phyloP scores from a whole-genome alignment of 2,113 vertebrate genomes.

The Leucoraja erinaceus region DNA sequence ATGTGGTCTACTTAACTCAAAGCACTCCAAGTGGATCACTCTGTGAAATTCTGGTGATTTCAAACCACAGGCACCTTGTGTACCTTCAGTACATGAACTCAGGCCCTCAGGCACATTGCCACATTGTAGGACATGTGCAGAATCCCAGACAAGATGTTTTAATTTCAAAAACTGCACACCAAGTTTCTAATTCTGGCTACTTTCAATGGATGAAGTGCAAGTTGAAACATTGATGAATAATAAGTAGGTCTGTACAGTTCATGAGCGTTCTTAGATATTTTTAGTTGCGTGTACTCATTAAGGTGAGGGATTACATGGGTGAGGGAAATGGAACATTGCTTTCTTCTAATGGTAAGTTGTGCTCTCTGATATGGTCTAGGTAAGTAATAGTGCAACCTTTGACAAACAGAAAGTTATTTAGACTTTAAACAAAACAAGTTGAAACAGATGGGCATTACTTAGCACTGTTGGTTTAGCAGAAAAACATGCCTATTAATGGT shows the following conservation, averaged over 20 bases:
- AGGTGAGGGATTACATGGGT: conserved; percentile 16
- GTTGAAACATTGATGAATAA: conserved; percentile 33
- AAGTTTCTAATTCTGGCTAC: conserved; percentile 8
- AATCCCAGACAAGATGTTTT: not conserved
- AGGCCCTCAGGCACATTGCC: not conserved
- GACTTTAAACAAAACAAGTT: conserved; percentile 16
- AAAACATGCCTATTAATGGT: conserved; percentile 14
- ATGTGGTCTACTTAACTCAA: not conserved
- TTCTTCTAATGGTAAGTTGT: conserved; percentile 1
- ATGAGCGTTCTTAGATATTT: conserved; percentile 28
- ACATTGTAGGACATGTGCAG: not conserved
- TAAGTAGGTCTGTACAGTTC: not conserved
- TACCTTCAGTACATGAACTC: not conserved
- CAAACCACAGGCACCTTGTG: not conserved
- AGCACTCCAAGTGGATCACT: too few relatives aligned
- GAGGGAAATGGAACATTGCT: conserved; percentile 33
- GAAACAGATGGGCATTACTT: conserved; percentile 31
- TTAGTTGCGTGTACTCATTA: conserved; percentile 19
- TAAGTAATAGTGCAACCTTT: not conserved
- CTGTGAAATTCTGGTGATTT: not conserved
- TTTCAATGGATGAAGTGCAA: conserved; percentile 10
- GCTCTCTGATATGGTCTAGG: not conserved
- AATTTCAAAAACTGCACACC: not conserved
- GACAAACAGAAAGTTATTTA: conserved; percentile 20
- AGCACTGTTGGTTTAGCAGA: not conserved